Evolutionary conservation across 2,888 invertebrate genomes (phyloP).

Genomic region (Cantharis nigra): DNA sequence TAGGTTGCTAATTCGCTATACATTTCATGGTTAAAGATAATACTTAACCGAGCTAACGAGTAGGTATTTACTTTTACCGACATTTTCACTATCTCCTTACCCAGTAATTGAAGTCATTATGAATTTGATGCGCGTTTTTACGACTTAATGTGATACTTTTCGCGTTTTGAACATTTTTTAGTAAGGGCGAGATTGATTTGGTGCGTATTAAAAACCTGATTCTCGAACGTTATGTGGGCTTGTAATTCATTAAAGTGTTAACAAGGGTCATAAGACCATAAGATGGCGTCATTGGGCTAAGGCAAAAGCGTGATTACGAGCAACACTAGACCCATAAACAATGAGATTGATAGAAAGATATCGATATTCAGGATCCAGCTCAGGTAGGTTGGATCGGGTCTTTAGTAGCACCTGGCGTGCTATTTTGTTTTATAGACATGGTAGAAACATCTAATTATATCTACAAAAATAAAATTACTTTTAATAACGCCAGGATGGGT

Average conservation of each 20-base stretch:
- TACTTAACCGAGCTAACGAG: slow-evolving; percentile 34
- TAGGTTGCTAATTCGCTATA: slow-evolving; percentile 32
- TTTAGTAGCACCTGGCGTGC: slow-evolving; percentile 3
- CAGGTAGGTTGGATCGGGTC: slow-evolving; percentile 7
- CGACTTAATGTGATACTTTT: slow-evolving; percentile 27
- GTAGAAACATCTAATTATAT: slow-evolving; percentile 1
- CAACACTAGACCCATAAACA: slow-evolving; percentile 39
- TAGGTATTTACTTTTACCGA: slow-evolving; percentile 33
- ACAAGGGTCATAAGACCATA: slow-evolving; percentile 37
- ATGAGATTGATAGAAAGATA: slow-evolving; percentile 37
- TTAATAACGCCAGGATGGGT: neutral
- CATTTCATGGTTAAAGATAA: slow-evolving; percentile 38
- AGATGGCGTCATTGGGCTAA: slow-evolving; percentile 36
- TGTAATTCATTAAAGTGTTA: slow-evolving; percentile 46
- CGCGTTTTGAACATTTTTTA: neutral
- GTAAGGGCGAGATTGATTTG: slow-evolving; percentile 3
- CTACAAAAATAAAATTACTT: neutral
- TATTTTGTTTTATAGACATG: slow-evolving; percentile 3
- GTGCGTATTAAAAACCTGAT: slow-evolving; percentile 21
- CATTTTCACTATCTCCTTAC: slow-evolving; percentile 30
- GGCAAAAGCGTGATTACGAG: slow-evolving; percentile 38
- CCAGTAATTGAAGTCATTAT: slow-evolving; percentile 23
- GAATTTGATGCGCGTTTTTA: slow-evolving; percentile 25
- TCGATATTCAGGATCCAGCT: slow-evolving; percentile 22
- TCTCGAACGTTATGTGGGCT: slow-evolving; percentile 34